Base-by-base conservation (phyloP, 2,888 invertebrate species). In the Branchinecta sandiegonensis region DNA sequence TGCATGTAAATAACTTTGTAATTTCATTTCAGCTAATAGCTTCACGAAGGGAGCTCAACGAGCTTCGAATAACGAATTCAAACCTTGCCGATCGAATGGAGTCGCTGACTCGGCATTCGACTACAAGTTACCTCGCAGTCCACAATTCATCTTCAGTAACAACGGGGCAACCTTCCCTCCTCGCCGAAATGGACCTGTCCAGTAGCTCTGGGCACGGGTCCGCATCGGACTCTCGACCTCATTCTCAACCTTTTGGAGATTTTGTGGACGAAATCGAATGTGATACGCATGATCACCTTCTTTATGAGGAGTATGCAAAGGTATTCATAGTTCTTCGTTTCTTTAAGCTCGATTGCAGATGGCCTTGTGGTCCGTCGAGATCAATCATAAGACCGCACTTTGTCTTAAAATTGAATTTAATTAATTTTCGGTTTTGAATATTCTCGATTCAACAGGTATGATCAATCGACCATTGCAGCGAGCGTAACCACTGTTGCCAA, bases 141-240 rank as follows among this genome's bases (percentile, higher is more conserved):
- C 46, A 47, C 47, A 37, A 46, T 47, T 46, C 12, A 47, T 17
- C 9, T 77, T 82, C 13, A 75, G 77, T 0, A 78, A 80, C 66
- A 75, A 65, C 56, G 23, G 76, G 77, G 9, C 77, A 78, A 71
- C 78, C 89, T 71, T 92, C 93, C 37, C 82, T 94, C 70, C 89
- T 90, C 76, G 90, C 89, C 72, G 94, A 94, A 82, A 89, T 94
- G 86, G 92, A 93, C 71, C 75, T 78, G 73, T 77, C 78, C 8
- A 73, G 72, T 50, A 74, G 72, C 64, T 74, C 73, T 69, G 73
- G 73, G 56, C 70, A 72, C 77, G 84, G 88, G 67, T 85, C 85
- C 73, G 88, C 88, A 65, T 74, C 76, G 68, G 75, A 73, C 5
- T 74, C 74, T 64, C 73, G 74, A 64, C 72, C 71, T n/a, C 67